phyloP scores from a whole-genome alignment of 2,797 vertebrate genomes.

The Bryconaethiops microstoma region DNA sequence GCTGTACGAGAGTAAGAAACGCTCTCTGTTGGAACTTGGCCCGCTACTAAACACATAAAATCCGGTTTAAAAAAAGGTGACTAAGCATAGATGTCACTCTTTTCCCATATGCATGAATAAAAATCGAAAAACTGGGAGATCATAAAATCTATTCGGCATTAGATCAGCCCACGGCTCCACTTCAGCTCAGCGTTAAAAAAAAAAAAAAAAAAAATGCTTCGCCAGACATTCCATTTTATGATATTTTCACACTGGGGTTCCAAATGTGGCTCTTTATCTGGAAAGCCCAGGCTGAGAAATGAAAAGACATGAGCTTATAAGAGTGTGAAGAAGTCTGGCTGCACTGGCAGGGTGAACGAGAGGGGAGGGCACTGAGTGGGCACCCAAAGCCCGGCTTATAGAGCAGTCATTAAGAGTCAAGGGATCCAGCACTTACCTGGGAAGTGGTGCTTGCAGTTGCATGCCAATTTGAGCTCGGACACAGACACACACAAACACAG shows the following conservation, averaged over 20 bases:
- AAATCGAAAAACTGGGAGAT: slow-evolving; percentile 44
- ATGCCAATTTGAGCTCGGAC: slow-evolving; percentile 64
- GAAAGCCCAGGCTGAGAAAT: slow-evolving; percentile 77
- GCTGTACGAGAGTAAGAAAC: neutral
- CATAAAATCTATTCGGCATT: slow-evolving; percentile 45
- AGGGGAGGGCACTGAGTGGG: slow-evolving; percentile 68
- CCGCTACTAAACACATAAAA: slow-evolving; percentile 27
- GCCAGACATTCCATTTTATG: slow-evolving; percentile 53
- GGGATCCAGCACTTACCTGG: slow-evolving; percentile 72
- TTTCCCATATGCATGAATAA: slow-evolving; percentile 27
- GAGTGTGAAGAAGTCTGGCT: slow-evolving; percentile 75
- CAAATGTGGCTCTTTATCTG: slow-evolving; percentile 81
- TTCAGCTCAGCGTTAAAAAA: slow-evolving; percentile 54
- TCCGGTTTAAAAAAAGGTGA: slow-evolving; percentile 32
- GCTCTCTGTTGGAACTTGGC: neutral
- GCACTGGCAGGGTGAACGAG: slow-evolving; percentile 66
- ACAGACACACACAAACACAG: slow-evolving; percentile 29
- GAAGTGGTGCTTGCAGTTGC: slow-evolving; percentile 75
- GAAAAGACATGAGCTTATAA: slow-evolving; percentile 79
- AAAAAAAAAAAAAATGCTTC: slow-evolving; percentile 42
- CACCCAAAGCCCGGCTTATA: slow-evolving; percentile 66
- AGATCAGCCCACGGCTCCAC: slow-evolving; percentile 62
- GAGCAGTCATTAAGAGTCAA: slow-evolving; percentile 66
- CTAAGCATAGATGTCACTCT: slow-evolving; percentile 37
- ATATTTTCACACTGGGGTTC: slow-evolving; percentile 74